Base-by-base conservation (phyloP, 2,888 invertebrate species). In the Lottia gigantea region DNA sequence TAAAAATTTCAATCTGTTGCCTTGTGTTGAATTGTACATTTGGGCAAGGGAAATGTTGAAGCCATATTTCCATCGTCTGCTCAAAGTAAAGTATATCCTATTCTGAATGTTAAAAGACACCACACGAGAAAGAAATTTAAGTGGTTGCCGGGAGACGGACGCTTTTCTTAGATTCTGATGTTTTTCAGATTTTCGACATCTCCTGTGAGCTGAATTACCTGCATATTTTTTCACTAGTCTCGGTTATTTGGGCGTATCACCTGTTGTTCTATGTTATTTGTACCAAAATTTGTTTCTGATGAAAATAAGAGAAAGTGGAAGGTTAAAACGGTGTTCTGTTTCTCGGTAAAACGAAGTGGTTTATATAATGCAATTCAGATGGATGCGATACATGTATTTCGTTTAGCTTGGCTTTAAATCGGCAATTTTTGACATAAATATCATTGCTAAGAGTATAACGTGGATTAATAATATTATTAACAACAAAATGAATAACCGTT, bases 91-190 rank as follows among this genome's bases (percentile, higher is more conserved):
- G 23, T 55, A 55, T 55, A 55, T 55, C 19, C 55, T 23, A 55
- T 19, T 55, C 55, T 55, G 55, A 19, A 55, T 19, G 40, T 40
- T 55, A 23, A 55, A 23, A 55, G 55, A 23, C 55, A 55, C 55
- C 55, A 23, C 19, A 55, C 19, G 23, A 55, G 55, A 55, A 23
- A 55, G 55, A 14, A 55, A 23, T 12, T 55, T 55, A 55, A 55
- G 55, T 55, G 55, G 55, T 55, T 55, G 55, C 55, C 55, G 55
- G 55, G 55, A 55, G 55, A 55, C 55, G 55, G 55, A 55, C 55
- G 19, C 55, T 55, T 55, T 55, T 55, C 55, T 55, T 55, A 55
- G 55, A 55, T 55, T 55, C 23, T 55, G 55, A 55, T 55, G 55
- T 23, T 55, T 55, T 55, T 55, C 55, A 55, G 55, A 55, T 55